A percentile compares a stretch with the other conserved stretches of the same genome.
Evolutionary conservation across 2,113 vertebrate genomes (phyloP).

Genomic region (Ardeotis arabs): DNA sequence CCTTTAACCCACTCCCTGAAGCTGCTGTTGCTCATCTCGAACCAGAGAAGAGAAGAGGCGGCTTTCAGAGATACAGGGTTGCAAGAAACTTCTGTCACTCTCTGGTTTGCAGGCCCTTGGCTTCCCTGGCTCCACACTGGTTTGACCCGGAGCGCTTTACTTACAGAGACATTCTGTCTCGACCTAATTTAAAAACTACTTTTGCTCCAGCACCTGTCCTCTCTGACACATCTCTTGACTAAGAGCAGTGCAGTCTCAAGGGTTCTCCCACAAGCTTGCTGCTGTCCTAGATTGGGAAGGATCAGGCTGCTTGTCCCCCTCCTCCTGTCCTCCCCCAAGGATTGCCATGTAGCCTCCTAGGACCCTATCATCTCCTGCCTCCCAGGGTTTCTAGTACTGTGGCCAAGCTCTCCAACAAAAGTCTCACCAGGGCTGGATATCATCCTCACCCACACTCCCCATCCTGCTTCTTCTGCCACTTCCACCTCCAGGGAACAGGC

Average conservation of each 20-base stretch:
- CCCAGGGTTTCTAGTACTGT: neutral
- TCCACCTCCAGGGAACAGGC: constrained; percentile 18
- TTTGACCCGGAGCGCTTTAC: neutral
- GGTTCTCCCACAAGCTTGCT: neutral
- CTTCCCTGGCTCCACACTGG: neutral
- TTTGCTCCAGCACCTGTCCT: neutral
- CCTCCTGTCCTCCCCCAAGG: neutral
- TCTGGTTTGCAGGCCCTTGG: neutral
- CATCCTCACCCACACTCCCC: neutral
- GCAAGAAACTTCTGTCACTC: neutral
- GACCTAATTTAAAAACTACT: neutral
- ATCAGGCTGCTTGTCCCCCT: neutral
- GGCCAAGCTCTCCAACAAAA: neutral
- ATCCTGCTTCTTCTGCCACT: constrained; percentile 47
- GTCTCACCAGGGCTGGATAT: neutral
- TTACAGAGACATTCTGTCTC: neutral
- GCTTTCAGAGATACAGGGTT: neutral
- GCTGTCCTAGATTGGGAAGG: neutral
- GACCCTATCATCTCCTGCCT: neutral
- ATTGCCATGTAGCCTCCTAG: neutral
- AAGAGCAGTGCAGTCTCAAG: neutral
- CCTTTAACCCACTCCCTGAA: neutral
- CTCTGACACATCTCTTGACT: neutral
- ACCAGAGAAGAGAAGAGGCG: neutral
- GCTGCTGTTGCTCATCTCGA: neutral